Evolutionary conservation across 2,888 invertebrate species (phyloP).

Genomic region (Stramonita haemastoma): DNA sequence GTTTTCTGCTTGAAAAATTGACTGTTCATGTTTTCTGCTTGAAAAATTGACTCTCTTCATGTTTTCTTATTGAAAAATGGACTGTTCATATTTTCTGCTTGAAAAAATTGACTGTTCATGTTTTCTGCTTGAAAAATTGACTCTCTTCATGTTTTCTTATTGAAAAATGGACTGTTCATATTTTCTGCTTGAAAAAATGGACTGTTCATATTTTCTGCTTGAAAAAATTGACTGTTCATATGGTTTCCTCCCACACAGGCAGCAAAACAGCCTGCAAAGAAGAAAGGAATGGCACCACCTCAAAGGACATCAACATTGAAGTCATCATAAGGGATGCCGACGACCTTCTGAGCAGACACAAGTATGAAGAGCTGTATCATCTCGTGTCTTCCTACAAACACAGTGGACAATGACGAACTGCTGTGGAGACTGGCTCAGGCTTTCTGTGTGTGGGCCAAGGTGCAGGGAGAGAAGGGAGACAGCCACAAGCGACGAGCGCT

Average conservation of each 20-base stretch:
- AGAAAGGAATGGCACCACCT: constrained; percentile 12
- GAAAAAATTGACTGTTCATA: not conserved
- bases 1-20: no score
- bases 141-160: not conserved
- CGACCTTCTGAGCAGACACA: constrained; percentile 39
- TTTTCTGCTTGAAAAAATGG: no score
- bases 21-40: no score
- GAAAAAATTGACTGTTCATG: not conserved
- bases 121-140: not conserved
- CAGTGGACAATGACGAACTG: constrained; percentile 43
- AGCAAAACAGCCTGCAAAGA: not conserved
- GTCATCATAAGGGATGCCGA: constrained; percentile 44
- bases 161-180: not conserved
- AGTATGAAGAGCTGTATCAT: constrained; percentile 39
- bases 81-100: no score
- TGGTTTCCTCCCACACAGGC: not conserved
- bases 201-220: not conserved
- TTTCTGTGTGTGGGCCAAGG: constrained; percentile 32
- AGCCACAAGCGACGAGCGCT: constrained; percentile 19
- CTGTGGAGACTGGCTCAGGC: constrained; percentile 47
- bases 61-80: not conserved
- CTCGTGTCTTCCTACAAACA: constrained; percentile 44
- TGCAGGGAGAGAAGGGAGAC: constrained; percentile 37
- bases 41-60: not conserved
- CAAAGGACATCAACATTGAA: constrained; percentile 21